Base-by-base conservation (phyloP, 1,140 invertebrate genomes). In the Batillaria attramentaria region DNA sequence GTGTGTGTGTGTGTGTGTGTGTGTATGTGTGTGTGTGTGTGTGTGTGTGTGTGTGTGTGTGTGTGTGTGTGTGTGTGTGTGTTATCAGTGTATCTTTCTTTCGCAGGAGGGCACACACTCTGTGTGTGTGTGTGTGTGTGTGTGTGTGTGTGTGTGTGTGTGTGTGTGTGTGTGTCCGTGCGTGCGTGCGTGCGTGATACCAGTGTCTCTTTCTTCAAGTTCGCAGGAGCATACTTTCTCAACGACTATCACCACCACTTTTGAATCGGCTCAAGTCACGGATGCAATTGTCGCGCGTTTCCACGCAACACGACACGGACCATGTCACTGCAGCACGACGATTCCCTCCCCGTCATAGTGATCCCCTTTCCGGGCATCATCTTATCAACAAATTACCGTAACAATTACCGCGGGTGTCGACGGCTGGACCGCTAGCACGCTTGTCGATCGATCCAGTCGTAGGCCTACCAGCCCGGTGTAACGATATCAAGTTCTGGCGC, bases 21-120 rank as follows among this genome's bases (percentile, higher is more conserved):
- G 33, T 35, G 35, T 62, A n/a, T 62, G 6, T 8, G 24, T 20
- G 54, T 20, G 20, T 6, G 54, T 60, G 54, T 60, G 54, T 60
- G 54, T 60, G 54, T 60, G 54, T 60, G 54, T 60, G 54, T 60
- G 54, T 60, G 54, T 60, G 54, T 60, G 54, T n/a, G 24, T 62
- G 57, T n/a, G 24, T 62, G 8, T n/a, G 24, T 3, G 57, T 62
- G 57, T n/a, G 24, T 62, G 57, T 62, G 3, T 62, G n/a, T 18
- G n/a, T 24, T 2, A 62, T n/a, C 33, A n/a, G 10, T 62, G 8
- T 62, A 0, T 62, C 57, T 31, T 28, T 28, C 24, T 8, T 8
- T 18, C 62, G 1, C 62, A 65, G 5, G 37, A 31, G 37, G 10
- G 8, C 62, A 65, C 28, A 5, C 62, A 65, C 62, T 18, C 62